phyloP scores from a whole-genome alignment of 1,140 invertebrate genomes.

The Aporrectodea caliginosa region DNA sequence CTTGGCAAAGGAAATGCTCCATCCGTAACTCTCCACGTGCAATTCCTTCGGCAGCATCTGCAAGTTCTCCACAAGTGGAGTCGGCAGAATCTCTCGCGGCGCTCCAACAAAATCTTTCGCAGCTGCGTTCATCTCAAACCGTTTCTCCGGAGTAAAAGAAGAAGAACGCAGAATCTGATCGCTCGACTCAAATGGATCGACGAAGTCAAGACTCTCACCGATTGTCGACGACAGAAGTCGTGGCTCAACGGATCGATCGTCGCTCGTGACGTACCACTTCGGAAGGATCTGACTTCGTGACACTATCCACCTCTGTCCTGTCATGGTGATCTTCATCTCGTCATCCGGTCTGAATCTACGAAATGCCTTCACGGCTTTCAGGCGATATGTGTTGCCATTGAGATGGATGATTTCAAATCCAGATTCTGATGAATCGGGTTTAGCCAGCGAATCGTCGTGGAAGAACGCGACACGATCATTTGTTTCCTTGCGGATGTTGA shows the following conservation, averaged over 20 bases:
- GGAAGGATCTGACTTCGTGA: neutral
- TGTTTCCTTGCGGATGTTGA: neutral
- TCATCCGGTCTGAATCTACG: neutral
- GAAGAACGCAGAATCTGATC: neutral
- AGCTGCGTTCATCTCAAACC: neutral
- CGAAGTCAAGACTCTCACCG: neutral
- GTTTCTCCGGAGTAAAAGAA: neutral
- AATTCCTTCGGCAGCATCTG: neutral
- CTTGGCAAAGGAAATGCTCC: neutral
- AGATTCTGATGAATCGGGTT: neutral
- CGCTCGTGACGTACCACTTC: conserved; percentile 11
- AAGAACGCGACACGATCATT: neutral
- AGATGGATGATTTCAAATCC: neutral
- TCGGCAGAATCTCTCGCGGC: neutral
- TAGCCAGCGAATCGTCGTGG: neutral
- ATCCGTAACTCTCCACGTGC: neutral
- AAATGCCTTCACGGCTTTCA: neutral
- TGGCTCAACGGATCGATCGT: neutral
- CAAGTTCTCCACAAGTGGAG: neutral
- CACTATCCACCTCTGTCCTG: neutral
- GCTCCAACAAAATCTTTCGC: neutral
- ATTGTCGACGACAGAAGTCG: conserved; percentile 1
- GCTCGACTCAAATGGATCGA: neutral
- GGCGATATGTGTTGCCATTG: neutral
- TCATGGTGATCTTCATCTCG: neutral